Percentiles rank a stretch among this genome's conserved stretches.
phyloP scores from a whole-genome alignment of 2,113 vertebrate species.

The western clawed frog (Xenopus tropicalis) region DNA sequence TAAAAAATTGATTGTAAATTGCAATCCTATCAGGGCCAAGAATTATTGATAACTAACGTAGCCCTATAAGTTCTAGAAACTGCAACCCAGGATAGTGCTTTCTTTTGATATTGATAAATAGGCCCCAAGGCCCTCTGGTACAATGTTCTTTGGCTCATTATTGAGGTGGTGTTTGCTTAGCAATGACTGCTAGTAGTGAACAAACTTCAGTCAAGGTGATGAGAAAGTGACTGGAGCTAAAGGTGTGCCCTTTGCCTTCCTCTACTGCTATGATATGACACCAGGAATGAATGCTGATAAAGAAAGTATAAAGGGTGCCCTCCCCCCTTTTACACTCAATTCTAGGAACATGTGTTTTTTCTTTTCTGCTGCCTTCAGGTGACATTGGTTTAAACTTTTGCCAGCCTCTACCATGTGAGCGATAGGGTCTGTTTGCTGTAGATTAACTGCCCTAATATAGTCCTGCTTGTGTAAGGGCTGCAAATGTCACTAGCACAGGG shows the following conservation, averaged over 20 bases:
- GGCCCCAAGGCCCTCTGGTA: not conserved
- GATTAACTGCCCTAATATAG: not conserved
- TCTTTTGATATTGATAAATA: not conserved
- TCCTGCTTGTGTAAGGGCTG: not conserved
- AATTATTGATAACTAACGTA: not conserved
- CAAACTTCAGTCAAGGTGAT: too few relatives aligned
- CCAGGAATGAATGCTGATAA: too few relatives aligned
- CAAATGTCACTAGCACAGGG: too few relatives aligned
- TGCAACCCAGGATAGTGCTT: too few relatives aligned
- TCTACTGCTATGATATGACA: too few relatives aligned
- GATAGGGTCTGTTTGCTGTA: not conserved
- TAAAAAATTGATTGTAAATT: not conserved
- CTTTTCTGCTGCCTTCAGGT: not conserved
- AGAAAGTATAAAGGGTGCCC: too few relatives aligned
- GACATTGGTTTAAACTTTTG: conserved; percentile 4
- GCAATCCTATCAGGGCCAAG: not conserved
- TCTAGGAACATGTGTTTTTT: too few relatives aligned
- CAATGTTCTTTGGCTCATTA: too few relatives aligned
- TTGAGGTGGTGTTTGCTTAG: not conserved
- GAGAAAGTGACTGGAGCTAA: too few relatives aligned
- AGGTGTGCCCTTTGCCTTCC: too few relatives aligned
- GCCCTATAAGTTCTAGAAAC: not conserved
- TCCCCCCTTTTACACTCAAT: too few relatives aligned
- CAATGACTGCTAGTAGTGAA: not conserved
- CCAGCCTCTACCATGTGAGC: not conserved